Base-by-base conservation (phyloP, 1,140 invertebrate genomes). In the Drosophila lacertosa region DNA sequence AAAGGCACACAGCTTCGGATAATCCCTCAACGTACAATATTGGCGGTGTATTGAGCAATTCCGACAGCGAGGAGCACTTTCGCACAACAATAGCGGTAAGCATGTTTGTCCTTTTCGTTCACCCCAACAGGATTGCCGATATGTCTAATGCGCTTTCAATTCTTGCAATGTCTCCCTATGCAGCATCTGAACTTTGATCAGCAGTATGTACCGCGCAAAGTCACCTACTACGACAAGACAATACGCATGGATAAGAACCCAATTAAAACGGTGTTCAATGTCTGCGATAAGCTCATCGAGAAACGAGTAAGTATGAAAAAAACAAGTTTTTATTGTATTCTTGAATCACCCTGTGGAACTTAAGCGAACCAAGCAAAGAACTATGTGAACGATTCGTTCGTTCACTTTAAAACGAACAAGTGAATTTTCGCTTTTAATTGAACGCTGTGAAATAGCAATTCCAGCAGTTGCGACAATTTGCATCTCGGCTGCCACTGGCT, bases 201-300 rank as follows among this genome's bases (percentile, higher is more conserved):
- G 37, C 93, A 94, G 54, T 96, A 96, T 91, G 95, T 97, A 15
- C 95, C 95, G 18, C 94, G 94, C 75, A 96, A 96, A 48, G 94
- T 96, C 0, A 97, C 96, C 3, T 96, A 97, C 80, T 95, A 96
- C 89, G 95, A 96, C 71, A 96, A 95, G 47, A 95, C 97, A 4
- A 97, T 98, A 80, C 92, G 95, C 45, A 99, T 99, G 96, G 97
- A 98, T 91, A 94, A 95, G 39, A 99, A 99, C 92, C 98, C 98
- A 1, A 99, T 99, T 64, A 94, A 96, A 76, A 98, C 97, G 0
- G 98, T 98, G 11, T 93, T 98, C 22, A 97, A 96, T 90, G 97
- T 99, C 35, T 99, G 98, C 92, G 97, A 97, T 83, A 94, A 96
- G 90, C 93, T 99, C 5, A 98, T 97, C 70, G 94, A 95, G 5